phyloP scores from a whole-genome alignment of 2,888 invertebrate species.

The Crematogaster levior region DNA sequence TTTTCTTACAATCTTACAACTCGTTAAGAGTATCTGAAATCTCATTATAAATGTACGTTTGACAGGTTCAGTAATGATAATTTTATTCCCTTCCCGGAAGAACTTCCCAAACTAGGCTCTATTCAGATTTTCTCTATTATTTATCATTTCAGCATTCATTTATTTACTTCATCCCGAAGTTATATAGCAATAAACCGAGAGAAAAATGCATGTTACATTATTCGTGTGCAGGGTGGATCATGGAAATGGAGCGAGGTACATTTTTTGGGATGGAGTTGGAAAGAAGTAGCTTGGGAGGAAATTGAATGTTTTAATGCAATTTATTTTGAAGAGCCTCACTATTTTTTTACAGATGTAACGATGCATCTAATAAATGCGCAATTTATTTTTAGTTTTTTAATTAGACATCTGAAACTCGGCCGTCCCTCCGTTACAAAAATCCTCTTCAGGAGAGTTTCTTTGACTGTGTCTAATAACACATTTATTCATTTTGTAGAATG shows the following conservation, averaged over 20 bases:
- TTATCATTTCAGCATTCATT: slow-evolving; percentile 21
- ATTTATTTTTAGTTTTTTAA: not conserved
- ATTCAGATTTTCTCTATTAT: slow-evolving; percentile 21
- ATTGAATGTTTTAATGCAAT: slow-evolving; percentile 36
- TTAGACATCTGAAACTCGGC: not conserved
- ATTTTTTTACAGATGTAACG: not conserved
- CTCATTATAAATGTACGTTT: slow-evolving; percentile 69
- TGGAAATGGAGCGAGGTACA: not conserved
- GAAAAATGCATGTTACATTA: slow-evolving; percentile 13
- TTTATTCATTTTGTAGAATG: slow-evolving; percentile 17
- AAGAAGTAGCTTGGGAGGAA: not conserved
- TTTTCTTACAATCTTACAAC: slow-evolving; percentile 51
- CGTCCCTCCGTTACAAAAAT: not conserved
- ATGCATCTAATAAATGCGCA: not conserved
- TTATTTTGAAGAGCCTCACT: not conserved
- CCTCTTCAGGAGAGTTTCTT: not conserved
- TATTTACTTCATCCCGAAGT: slow-evolving; percentile 21
- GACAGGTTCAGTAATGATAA: slow-evolving; percentile 61
- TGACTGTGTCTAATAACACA: not conserved
- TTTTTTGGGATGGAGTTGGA: not conserved
- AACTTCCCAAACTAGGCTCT: slow-evolving; percentile 10
- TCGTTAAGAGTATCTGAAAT: slow-evolving; percentile 68
- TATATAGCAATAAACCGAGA: slow-evolving; percentile 1
- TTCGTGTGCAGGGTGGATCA: not conserved
- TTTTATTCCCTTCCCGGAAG: slow-evolving; percentile 25